phyloP scores from a whole-genome alignment of 2,888 invertebrate species.

The Quadroppia sp. region DNA sequence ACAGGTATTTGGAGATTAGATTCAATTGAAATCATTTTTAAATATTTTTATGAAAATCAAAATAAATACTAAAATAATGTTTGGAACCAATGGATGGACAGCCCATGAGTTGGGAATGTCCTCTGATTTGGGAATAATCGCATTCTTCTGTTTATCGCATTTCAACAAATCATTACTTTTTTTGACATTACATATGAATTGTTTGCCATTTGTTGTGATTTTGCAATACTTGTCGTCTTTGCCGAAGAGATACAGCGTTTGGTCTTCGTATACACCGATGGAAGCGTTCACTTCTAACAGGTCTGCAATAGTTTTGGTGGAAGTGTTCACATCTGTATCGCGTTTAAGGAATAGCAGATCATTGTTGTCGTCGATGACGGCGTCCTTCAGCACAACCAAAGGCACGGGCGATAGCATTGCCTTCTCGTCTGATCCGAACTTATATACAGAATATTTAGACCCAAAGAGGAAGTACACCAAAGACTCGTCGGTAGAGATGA shows the following conservation, averaged over 20 bases:
- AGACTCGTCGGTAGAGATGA: neutral
- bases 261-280: neutral
- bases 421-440: neutral
- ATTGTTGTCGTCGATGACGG: neutral
- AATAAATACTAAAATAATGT: too few species aligned
- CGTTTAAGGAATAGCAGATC: neutral
- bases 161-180: neutral
- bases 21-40: too few species aligned
- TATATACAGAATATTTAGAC: slow-evolving; percentile 10
- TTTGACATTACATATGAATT: neutral
- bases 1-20: too few species aligned
- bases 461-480: slow-evolving; percentile 1
- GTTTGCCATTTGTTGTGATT: neutral
- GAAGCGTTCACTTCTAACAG: neutral
- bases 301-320: neutral
- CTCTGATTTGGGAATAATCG: too few species aligned
- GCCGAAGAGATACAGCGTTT: neutral
- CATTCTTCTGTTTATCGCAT: too few species aligned
- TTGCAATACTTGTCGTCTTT: neutral
- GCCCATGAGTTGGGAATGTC: too few species aligned
- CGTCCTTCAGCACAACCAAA: neutral
- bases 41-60: too few species aligned
- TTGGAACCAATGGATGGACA: too few species aligned
- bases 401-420: neutral
- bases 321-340: neutral